phyloP scores from a whole-genome alignment of 2,113 vertebrate species.

The Ramphastos sulfuratus region DNA sequence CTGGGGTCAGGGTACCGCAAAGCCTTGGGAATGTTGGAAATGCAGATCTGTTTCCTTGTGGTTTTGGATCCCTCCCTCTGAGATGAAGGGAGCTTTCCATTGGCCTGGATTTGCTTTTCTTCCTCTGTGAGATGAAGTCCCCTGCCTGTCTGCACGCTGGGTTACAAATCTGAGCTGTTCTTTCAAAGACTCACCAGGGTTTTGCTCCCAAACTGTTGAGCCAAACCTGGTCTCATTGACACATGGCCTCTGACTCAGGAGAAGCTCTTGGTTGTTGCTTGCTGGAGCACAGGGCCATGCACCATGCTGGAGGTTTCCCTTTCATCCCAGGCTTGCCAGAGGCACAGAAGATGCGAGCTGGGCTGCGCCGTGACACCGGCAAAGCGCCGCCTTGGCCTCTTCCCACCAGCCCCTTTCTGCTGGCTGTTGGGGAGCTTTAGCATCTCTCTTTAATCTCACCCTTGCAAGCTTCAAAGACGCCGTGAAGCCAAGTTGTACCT shows the following conservation, averaged over 20 bases:
- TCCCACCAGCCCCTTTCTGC: background rate
- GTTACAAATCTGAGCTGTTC: accelerated
- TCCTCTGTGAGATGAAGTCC: background rate
- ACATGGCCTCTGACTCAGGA: accelerated
- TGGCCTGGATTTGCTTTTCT: background rate
- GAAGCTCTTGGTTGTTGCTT: accelerated
- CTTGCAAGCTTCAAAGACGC: slow-evolving; percentile 1
- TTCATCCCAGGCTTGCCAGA: background rate
- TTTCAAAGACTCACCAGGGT: accelerated
- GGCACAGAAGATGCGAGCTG: accelerated
- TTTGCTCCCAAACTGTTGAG: accelerated
- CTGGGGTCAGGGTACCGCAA: background rate
- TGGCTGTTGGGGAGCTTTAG: background rate
- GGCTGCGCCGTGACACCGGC: accelerated
- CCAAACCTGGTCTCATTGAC: accelerated
- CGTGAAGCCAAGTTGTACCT: background rate
- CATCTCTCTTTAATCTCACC: slow-evolving; percentile 9
- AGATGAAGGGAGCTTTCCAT: accelerated
- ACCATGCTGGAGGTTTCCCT: background rate
- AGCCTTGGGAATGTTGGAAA: background rate
- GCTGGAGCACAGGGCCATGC: accelerated
- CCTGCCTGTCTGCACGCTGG: accelerated
- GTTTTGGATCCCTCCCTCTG: background rate
- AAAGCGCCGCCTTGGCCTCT: accelerated
- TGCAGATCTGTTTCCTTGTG: background rate